Evolutionary conservation across 2,888 invertebrate species (phyloP).

Genomic region (Tribolium freemani): DNA sequence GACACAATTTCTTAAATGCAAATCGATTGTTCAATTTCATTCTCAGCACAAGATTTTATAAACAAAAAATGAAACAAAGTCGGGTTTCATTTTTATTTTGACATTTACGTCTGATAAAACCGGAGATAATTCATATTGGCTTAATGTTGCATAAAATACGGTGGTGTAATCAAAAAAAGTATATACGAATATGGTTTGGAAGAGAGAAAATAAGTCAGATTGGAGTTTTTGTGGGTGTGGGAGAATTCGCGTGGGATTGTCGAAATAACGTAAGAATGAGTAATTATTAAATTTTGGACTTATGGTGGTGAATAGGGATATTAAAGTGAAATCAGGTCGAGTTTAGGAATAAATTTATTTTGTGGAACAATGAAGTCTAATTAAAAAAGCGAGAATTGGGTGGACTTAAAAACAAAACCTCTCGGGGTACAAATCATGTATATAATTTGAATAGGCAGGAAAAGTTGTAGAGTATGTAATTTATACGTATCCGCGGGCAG

Average conservation of each 20-base stretch:
- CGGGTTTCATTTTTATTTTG: slow-evolving; percentile 14
- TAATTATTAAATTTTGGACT: not conserved
- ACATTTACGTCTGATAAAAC: slow-evolving; percentile 10
- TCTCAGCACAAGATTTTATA: too few relatives aligned
- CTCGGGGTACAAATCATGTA: slow-evolving; percentile 41
- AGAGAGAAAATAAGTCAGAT: not conserved
- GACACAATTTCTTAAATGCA: too few relatives aligned
- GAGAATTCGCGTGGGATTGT: not conserved
- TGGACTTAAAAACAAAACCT: slow-evolving; percentile 38
- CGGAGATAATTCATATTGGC: slow-evolving; percentile 13
- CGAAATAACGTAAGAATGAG: not conserved
- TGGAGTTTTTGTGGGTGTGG: not conserved
- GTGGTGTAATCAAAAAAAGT: not conserved
- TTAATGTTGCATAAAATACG: not conserved
- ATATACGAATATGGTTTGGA: not conserved
- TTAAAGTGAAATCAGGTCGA: slow-evolving; percentile 39
- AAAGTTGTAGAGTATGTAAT: slow-evolving; percentile 43
- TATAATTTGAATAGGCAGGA: slow-evolving; percentile 43
- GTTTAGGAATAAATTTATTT: slow-evolving; percentile 29
- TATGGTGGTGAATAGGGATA: not conserved
- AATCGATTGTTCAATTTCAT: too few relatives aligned
- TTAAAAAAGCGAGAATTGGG: slow-evolving; percentile 36
- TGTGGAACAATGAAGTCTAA: slow-evolving; percentile 37
- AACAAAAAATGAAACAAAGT: not conserved
- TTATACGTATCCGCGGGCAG: slow-evolving; percentile 41